These are phyloP conservation scores for Sympetrum striolatum DNA, from an alignment of 2,888 invertebrate species.

Conservation along the genomic window DNA sequence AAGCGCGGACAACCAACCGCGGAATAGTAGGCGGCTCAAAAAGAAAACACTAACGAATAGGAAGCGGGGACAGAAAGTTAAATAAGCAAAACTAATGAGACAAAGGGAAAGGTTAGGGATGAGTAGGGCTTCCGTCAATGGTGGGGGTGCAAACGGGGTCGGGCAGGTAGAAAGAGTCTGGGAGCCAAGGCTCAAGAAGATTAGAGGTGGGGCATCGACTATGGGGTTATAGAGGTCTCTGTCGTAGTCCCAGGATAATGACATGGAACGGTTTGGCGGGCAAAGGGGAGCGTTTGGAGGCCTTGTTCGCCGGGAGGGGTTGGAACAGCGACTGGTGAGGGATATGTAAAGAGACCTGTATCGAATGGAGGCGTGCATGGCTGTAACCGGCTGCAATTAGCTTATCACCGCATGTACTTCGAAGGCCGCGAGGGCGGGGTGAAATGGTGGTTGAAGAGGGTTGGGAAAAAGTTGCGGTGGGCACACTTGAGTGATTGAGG, in stretches of 20 bases:
- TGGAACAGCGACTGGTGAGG: background rate
- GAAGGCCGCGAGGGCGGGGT: too few species aligned
- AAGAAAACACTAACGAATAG: background rate
- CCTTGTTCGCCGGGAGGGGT: background rate
- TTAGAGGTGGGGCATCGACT: background rate
- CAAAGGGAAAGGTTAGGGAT: background rate
- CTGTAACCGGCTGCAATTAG: background rate
- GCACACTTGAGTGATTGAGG: too few species aligned
- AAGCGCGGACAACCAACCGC: background rate
- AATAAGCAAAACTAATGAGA: background rate
- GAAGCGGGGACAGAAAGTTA: background rate
- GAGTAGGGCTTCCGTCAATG: too few species aligned
- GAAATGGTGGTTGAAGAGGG: too few species aligned
- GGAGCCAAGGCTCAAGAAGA: background rate
- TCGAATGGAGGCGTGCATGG: background rate
- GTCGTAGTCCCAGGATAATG: background rate
- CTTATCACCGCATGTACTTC: too few species aligned
- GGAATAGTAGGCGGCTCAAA: too few species aligned
- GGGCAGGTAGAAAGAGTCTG: background rate
- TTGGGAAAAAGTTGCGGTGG: too few species aligned
- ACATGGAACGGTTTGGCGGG: background rate
- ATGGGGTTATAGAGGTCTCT: background rate
- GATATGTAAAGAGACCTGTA: background rate
- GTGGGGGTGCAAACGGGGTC: background rate
- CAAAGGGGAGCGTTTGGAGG: background rate